Evolutionary conservation across 1,140 invertebrate species (phyloP).

Genomic region (Hypsibius dujardini): DNA sequence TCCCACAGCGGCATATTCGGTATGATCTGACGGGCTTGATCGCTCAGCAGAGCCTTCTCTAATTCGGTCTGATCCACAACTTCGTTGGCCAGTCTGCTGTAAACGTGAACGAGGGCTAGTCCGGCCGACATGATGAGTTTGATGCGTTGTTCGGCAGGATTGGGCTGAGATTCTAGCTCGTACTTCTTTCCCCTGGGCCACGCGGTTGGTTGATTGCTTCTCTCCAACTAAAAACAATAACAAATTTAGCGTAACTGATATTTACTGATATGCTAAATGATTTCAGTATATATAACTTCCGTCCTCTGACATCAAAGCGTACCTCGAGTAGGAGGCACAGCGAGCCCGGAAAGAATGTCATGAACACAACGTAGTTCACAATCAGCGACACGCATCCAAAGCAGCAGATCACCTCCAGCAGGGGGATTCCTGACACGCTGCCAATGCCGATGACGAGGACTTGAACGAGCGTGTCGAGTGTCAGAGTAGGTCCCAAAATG

Average conservation of each 20-base stretch:
- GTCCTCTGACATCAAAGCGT: conserved; percentile 26
- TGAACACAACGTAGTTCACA: conserved; percentile 83
- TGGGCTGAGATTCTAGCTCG: conserved; percentile 52
- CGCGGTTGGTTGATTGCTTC: neutral
- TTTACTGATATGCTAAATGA: conserved; percentile 20
- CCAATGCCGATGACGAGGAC: conserved; percentile 77
- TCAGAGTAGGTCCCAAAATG: conserved; percentile 61
- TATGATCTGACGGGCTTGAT: conserved; percentile 20
- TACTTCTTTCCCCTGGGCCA: neutral
- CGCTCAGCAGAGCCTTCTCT: neutral
- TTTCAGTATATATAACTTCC: no score
- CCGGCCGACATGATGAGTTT: conserved; percentile 65
- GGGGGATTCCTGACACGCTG: conserved; percentile 55
- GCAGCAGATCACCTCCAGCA: conserved; percentile 68
- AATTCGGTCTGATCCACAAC: neutral
- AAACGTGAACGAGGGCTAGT: conserved; percentile 65
- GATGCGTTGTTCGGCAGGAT: conserved; percentile 80
- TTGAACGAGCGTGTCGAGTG: conserved; percentile 74
- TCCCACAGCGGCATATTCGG: conserved; percentile 28
- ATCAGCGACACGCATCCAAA: conserved; percentile 79
- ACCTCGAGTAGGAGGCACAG: conserved; percentile 74
- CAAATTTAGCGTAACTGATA: conserved; percentile 27
- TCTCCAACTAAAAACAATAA: conserved; percentile 5
- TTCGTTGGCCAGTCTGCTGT: conserved; percentile 31
- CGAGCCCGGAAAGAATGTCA: conserved; percentile 87